phyloP scores from a whole-genome alignment of 2,888 invertebrate species.

The Rhorus exstirpatorius region DNA sequence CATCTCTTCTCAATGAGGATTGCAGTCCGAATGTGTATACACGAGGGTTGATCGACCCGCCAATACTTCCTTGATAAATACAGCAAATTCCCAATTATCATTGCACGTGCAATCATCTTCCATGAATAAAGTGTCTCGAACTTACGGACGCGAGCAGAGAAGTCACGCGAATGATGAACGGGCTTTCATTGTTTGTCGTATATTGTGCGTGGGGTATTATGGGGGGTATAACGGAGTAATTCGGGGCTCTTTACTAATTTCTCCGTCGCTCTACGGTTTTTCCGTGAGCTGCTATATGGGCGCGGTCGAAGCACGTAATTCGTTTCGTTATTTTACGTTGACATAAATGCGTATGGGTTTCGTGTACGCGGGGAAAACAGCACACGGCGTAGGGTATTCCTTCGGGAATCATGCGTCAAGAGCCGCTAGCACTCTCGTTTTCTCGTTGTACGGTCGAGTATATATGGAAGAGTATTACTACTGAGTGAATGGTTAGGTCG shows the following conservation, averaged over 20 bases:
- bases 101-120: neutral
- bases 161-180: slow-evolving; percentile 42
- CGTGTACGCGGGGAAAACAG: slow-evolving; percentile 33
- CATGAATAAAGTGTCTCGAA: neutral
- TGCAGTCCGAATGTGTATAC: neutral
- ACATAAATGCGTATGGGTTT: neutral
- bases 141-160: neutral
- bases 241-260: slow-evolving; percentile 62
- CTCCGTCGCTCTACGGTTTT: slow-evolving; percentile 43
- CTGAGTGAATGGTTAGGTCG: slow-evolving; percentile 55
- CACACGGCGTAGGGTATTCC: slow-evolving; percentile 61
- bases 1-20: neutral
- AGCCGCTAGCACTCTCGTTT: slow-evolving; percentile 68
- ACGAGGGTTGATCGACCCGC: too few species aligned
- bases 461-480: slow-evolving; percentile 38
- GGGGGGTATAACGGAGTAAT: slow-evolving; percentile 20
- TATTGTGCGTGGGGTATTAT: neutral
- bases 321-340: slow-evolving; percentile 48
- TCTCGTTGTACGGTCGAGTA: slow-evolving; percentile 47
- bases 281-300: slow-evolving; percentile 49
- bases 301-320: slow-evolving; percentile 59
- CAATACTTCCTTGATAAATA: neutral
- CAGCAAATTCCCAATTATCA: neutral
- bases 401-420: slow-evolving; percentile 68
- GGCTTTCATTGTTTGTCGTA: slow-evolving; percentile 26